Percentiles rank a stretch among this genome's conserved stretches.
Evolutionary conservation across 1,140 invertebrate species (phyloP).

Genomic region (Aphelinus certus): DNA sequence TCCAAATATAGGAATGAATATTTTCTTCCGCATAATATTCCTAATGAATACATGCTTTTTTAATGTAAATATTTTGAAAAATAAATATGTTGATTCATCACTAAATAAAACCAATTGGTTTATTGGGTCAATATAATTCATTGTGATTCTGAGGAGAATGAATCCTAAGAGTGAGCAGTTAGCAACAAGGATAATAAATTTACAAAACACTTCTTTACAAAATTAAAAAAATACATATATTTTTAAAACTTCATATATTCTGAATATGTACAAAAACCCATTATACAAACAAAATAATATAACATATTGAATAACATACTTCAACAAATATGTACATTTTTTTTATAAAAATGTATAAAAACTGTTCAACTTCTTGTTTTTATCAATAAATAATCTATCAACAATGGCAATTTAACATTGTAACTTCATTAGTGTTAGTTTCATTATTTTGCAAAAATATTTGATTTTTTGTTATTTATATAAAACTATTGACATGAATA

Average conservation of each 20-base stretch:
- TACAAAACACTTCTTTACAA: slow-evolving; percentile 20
- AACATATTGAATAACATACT: slow-evolving; percentile 23
- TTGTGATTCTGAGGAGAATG: no score
- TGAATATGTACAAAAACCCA: slow-evolving; percentile 24
- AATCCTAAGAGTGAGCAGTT: no score
- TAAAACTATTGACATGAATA: slow-evolving; percentile 30
- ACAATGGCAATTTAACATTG: slow-evolving; percentile 9
- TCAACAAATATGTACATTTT: slow-evolving; percentile 37
- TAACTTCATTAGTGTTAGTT: slow-evolving; percentile 18
- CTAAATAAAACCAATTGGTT: no score
- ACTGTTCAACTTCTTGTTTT: slow-evolving; percentile 14
- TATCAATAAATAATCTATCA: slow-evolving; percentile 29
- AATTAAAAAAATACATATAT: slow-evolving; percentile 32
- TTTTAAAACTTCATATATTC: slow-evolving; percentile 23
- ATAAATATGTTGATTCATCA: no score
- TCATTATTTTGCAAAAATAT: slow-evolving; percentile 8
- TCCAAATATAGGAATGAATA: background rate
- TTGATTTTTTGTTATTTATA: slow-evolving; percentile 16
- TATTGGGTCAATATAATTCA: no score
- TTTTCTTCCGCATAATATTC: background rate
- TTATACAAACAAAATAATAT: slow-evolving; percentile 24
- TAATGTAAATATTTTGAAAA: no score
- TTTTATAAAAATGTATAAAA: slow-evolving; percentile 36
- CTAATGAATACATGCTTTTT: no score
- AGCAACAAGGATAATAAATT: no score